Base-by-base conservation (phyloP, 2,797 vertebrate genomes). In the Oreonectes daqikongensis region DNA sequence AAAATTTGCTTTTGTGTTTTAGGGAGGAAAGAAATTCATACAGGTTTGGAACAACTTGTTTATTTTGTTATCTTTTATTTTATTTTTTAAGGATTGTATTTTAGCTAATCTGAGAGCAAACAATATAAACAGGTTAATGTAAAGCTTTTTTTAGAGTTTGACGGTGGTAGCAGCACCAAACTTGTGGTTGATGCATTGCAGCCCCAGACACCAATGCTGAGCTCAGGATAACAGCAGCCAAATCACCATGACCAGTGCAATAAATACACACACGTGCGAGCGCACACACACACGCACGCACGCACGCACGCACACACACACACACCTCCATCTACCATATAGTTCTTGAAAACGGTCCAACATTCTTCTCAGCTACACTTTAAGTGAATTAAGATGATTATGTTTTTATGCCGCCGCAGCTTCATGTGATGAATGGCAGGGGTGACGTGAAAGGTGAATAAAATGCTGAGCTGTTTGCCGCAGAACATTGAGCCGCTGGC, bases 331-430 rank as follows among this genome's bases (percentile, higher is more conserved):
- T 32, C 30, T 14, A 57, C 46, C 9, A 18, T 61, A 72, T 30
- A 68, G 35, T 55, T 30, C 66, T 60, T 63, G 69, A 78, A 68
- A 72, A n/a, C 48, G 42, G 18, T 67, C 61, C 72, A 77, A 48
- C 42, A 38, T 63, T 69, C 79, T 60, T 40, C 64, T 55, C 40
- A 75, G 55, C 48, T 42, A 69, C 72, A 44, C 69, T 76, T 74
- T 50, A 71, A 79, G 75, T 80, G 67, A 80, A 84, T 85, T 79
- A 79, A 79, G 84, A 65, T 68, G 64, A 82, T 83, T 81, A 57
- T 20, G 59, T 77, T 80, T 78, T 75, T 78, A 70, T 67, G 71
- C 61, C 30, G 22, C 60, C 32, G 3, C 50, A 44, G 20, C 42
- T 76, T 57, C 42, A 66, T 40, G 35, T 82, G 72, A 83, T 76